phyloP scores from a whole-genome alignment of 2,888 invertebrate species.

The Falcaria lacertinaria region DNA sequence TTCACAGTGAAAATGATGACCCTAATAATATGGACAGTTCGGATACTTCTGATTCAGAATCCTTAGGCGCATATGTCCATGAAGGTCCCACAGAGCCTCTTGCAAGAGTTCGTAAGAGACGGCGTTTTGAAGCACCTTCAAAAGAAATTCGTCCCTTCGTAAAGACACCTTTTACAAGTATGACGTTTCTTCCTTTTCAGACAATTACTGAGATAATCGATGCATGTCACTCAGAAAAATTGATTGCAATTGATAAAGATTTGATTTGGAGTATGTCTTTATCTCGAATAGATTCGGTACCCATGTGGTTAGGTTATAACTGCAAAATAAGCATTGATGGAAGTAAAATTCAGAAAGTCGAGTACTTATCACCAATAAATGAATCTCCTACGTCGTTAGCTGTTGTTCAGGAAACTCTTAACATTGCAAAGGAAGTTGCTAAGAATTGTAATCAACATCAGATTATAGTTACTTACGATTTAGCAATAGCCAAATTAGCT shows the following conservation, averaged over 20 bases:
- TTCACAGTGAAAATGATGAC: neutral
- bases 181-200: constrained; percentile 5
- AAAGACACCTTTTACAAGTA: constrained; percentile 8
- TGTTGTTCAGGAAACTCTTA: constrained; percentile 29
- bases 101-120: constrained; percentile 5
- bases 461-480: constrained; percentile 27
- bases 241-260: constrained; percentile 24
- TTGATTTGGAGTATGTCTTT: constrained; percentile 14
- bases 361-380: constrained; percentile 35
- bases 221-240: constrained; percentile 3
- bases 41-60: constrained; percentile 3
- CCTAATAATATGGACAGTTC: neutral
- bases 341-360: constrained; percentile 22
- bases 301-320: constrained; percentile 20
- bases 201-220: constrained; percentile 7
- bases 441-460: constrained; percentile 12
- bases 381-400: constrained; percentile 22
- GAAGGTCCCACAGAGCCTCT: constrained; percentile 2
- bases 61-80: constrained; percentile 1
- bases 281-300: constrained; percentile 14
- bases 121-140: constrained; percentile 5
- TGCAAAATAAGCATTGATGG: constrained; percentile 10
- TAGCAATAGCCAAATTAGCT: constrained; percentile 31
- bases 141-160: constrained; percentile 3
- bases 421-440: constrained; percentile 2